Percentiles rank a stretch among this genome's conserved stretches.
Conservation (phyloP, 2,888 invertebrate species). For the Euphydryas editha region DNA sequence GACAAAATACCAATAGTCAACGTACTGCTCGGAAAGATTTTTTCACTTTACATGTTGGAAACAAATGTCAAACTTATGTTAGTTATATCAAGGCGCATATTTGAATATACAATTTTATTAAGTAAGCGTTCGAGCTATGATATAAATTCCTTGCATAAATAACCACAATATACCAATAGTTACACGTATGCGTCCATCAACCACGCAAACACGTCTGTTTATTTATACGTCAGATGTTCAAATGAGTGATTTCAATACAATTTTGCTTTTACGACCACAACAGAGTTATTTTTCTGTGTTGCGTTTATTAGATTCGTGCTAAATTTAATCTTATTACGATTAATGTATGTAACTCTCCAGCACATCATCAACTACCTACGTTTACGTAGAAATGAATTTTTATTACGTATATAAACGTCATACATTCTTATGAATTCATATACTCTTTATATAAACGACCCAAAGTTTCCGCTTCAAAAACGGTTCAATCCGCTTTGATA, state of each 20-base stretch:
- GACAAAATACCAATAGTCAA: too few species aligned
- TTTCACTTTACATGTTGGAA: too few species aligned
- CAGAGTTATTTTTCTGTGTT: not conserved
- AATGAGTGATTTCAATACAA: conserved; percentile 5
- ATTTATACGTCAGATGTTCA: not conserved
- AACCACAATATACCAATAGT: not conserved
- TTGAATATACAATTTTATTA: too few species aligned
- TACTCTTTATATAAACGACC: too few species aligned
- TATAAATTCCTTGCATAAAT: too few species aligned
- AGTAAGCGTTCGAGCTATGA: too few species aligned
- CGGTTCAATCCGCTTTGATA: too few species aligned
- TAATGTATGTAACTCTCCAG: not conserved
- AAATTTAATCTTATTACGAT: not conserved
- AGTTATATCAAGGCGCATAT: too few species aligned
- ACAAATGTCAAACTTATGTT: too few species aligned
- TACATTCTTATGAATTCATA: not conserved
- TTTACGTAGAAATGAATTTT: not conserved
- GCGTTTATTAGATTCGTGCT: conserved; percentile 3
- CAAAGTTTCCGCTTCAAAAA: too few species aligned
- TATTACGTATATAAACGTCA: not conserved
- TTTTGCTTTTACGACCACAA: conserved; percentile 1
- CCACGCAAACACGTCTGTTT: conserved; percentile 1
- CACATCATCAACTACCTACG: not conserved
- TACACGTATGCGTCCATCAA: not conserved
- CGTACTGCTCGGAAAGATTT: too few species aligned